These are phyloP conservation scores for Agrilus biguttatus DNA, from an alignment of 2,888 invertebrate species.

Conservation along the genomic window DNA sequence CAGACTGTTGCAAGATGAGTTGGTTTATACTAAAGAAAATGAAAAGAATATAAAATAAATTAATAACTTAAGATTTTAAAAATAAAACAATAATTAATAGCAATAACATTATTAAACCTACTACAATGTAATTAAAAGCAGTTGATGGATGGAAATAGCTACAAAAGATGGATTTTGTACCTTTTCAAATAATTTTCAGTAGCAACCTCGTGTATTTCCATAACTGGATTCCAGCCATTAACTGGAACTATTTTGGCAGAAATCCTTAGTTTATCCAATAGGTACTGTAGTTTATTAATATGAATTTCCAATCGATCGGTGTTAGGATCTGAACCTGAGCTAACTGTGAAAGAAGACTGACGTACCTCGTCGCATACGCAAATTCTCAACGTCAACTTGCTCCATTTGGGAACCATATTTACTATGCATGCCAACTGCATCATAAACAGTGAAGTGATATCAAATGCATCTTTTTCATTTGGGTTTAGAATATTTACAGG, in stretches of 20 bases:
- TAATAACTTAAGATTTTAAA: no score
- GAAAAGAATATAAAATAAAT: neutral
- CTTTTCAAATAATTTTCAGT: conserved; percentile 21
- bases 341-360: conserved; percentile 22
- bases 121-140: no score
- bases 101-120: no score
- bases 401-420: conserved; percentile 83
- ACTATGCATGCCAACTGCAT: conserved; percentile 93
- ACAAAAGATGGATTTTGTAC: conserved; percentile 12
- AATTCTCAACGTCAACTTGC: conserved; percentile 68
- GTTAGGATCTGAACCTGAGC: conserved; percentile 6
- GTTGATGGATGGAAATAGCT: no score
- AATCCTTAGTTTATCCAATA: conserved; percentile 76
- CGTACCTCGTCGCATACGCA: conserved; percentile 56
- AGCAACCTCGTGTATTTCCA: conserved; percentile 19
- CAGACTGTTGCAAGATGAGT: conserved; percentile 59
- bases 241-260: conserved; percentile 66
- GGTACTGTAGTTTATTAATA: conserved; percentile 41
- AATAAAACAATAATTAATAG: no score
- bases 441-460: conserved; percentile 86
- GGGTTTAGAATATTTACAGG: conserved; percentile 82
- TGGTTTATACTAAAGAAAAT: conserved; percentile 48
- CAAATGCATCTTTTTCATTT: conserved; percentile 65
- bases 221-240: conserved; percentile 26
- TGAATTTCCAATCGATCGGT: conserved; percentile 15